These are phyloP conservation scores for Auanema sp. DNA, from an alignment of 2,888 invertebrate species.

Conservation along the genomic window DNA sequence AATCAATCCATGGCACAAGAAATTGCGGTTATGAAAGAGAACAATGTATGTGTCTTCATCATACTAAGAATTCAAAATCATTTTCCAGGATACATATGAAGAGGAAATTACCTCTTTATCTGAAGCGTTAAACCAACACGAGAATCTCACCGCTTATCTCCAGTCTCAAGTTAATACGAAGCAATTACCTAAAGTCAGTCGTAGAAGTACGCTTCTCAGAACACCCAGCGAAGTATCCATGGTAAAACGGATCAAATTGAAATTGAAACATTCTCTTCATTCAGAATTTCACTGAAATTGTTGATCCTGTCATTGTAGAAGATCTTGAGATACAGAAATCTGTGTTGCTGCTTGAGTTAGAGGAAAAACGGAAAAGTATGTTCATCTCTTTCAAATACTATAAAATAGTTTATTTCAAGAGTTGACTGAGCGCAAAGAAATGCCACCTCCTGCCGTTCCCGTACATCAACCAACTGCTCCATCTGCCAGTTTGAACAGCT, in stretches of 20 bases:
- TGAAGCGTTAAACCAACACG: constrained; percentile 26
- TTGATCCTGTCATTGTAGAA: constrained; percentile 4
- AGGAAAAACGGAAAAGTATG: constrained; percentile 23
- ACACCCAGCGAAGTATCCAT: constrained; percentile 28
- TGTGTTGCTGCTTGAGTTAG: constrained; percentile 15
- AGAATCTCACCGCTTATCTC: constrained; percentile 32
- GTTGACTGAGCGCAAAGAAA: constrained; percentile 12
- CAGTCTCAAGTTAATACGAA: constrained; percentile 44
- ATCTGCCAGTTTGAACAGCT: too few species aligned
- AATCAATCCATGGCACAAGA: constrained; percentile 24
- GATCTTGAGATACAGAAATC: constrained; percentile 20
- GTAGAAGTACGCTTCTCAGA: constrained; percentile 33
- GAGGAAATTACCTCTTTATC: constrained; percentile 23
- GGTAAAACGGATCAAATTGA: not conserved
- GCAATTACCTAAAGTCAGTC: constrained; percentile 43
- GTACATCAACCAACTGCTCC: too few species aligned
- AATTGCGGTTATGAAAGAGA: constrained; percentile 16
- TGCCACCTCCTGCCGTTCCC: constrained; percentile 11
- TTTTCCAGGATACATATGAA: constrained; percentile 11
- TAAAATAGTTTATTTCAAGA: constrained; percentile 7
- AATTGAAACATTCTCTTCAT: not conserved
- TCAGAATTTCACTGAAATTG: constrained; percentile 2
- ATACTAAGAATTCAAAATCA: too few species aligned
- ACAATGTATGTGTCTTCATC: constrained; percentile 13
- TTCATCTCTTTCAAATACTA: not conserved